phyloP scores from a whole-genome alignment of 2,888 invertebrate genomes.

The Pseudanteris insignis region DNA sequence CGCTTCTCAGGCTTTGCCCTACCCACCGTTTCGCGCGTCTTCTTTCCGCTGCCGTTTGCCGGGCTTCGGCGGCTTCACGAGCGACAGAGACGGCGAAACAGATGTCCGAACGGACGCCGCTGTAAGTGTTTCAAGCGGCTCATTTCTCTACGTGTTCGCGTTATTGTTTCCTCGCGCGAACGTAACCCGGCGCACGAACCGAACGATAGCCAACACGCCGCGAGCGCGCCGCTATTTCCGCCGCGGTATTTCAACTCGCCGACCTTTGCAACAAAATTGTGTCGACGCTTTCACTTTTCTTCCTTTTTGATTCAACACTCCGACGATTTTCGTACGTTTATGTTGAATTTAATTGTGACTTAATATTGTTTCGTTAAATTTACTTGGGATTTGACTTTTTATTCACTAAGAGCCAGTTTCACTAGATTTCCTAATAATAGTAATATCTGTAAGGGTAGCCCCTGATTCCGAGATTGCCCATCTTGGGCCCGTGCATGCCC shows the following conservation, averaged over 20 bases:
- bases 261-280: background rate
- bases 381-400: too few relatives aligned
- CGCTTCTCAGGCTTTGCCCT: slow-evolving; percentile 30
- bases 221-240: background rate
- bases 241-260: background rate
- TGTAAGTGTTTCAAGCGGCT: slow-evolving; percentile 15
- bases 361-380: too few relatives aligned
- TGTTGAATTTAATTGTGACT: too few relatives aligned
- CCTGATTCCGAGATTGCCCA: too few relatives aligned
- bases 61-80: slow-evolving; percentile 15
- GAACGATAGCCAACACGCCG: background rate
- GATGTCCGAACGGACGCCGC: slow-evolving; percentile 28
- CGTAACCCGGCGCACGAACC: background rate
- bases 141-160: slow-evolving; percentile 18
- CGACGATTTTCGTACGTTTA: too few relatives aligned
- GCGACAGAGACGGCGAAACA: slow-evolving; percentile 26
- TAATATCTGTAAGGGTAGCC: too few relatives aligned
- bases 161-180: slow-evolving; percentile 12
- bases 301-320: too few relatives aligned
- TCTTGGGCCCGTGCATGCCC: too few relatives aligned
- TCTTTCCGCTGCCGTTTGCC: slow-evolving; percentile 6
- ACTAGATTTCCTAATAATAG: too few relatives aligned
- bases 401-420: too few relatives aligned
- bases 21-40: slow-evolving; percentile 13
- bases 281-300: background rate